Conservation (phyloP, 2,113 vertebrate species). For the Alces alces region DNA sequence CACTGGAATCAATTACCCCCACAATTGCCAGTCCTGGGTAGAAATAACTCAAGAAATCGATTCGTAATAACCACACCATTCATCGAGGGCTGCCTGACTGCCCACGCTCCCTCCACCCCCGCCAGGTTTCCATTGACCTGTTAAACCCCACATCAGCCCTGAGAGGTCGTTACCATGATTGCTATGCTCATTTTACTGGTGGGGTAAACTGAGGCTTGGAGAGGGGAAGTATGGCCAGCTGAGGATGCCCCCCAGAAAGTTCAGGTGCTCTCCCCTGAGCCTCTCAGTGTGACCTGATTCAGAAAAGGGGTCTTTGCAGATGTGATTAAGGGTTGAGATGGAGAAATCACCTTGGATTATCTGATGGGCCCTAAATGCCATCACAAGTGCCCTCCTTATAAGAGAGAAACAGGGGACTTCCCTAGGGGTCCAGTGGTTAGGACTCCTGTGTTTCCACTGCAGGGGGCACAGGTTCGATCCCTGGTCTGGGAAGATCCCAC, state of each 20-base stretch:
- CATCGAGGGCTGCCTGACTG: neutral
- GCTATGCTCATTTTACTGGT: neutral
- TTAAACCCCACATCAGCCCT: neutral
- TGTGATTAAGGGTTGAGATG: neutral
- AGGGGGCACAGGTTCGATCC: neutral
- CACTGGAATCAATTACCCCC: neutral
- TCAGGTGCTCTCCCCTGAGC: neutral
- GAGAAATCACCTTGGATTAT: neutral
- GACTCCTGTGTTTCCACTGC: neutral
- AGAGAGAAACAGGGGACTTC: neutral
- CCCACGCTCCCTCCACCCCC: rapidly evolving
- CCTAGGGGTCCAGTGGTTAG: neutral
- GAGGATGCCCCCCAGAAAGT: rapidly evolving
- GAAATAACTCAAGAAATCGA: slow-evolving; percentile 32
- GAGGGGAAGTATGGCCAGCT: neutral
- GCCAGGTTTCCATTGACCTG: neutral
- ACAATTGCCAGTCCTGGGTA: neutral
- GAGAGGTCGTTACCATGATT: neutral
- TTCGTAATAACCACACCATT: neutral
- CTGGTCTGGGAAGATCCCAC: neutral
- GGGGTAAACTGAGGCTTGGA: neutral
- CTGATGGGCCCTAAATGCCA: neutral
- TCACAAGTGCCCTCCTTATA: neutral
- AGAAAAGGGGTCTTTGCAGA: neutral
- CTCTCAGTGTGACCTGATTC: neutral